Percentiles rank a stretch among this genome's conserved stretches.
These are phyloP conservation scores for Cryptophagus acutangulus DNA, from an alignment of 2,888 invertebrate species.

Conservation along the genomic window DNA sequence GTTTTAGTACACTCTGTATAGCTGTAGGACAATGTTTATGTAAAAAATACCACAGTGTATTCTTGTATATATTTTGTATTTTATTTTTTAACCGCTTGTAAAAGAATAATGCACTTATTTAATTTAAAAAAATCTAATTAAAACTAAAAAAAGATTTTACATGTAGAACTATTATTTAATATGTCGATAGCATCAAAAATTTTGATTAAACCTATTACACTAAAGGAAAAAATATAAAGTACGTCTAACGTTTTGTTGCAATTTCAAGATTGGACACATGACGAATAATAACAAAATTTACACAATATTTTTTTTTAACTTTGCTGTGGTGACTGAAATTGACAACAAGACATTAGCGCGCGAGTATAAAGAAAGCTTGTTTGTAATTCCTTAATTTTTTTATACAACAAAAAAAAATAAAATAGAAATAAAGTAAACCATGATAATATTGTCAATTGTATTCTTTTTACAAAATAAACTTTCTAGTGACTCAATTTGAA, in stretches of 20 bases:
- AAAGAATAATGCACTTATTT: slow-evolving; percentile 42
- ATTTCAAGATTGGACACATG: not conserved
- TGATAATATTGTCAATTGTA: too few relatives aligned
- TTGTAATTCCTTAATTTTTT: too few relatives aligned
- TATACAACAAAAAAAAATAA: too few relatives aligned
- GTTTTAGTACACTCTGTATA: slow-evolving; percentile 21
- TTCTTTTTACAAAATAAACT: too few relatives aligned
- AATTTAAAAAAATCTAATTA: slow-evolving; percentile 35
- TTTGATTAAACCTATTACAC: slow-evolving; percentile 36
- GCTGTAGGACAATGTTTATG: slow-evolving; percentile 29
- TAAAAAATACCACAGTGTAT: slow-evolving; percentile 39
- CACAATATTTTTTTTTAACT: slow-evolving; percentile 12
- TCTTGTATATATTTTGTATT: slow-evolving; percentile 10
- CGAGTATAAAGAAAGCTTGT: too few relatives aligned
- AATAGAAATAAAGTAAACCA: too few relatives aligned
- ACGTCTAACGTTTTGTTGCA: slow-evolving; percentile 6
- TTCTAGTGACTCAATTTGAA: too few relatives aligned
- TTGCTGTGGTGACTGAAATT: too few relatives aligned
- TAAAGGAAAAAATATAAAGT: slow-evolving; percentile 17
- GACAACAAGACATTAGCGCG: too few relatives aligned
- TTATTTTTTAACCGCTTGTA: slow-evolving; percentile 21
- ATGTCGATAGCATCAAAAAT: slow-evolving; percentile 26
- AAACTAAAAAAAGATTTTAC: slow-evolving; percentile 39
- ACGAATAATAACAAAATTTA: slow-evolving; percentile 10
- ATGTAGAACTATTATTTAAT: slow-evolving; percentile 32